These are phyloP conservation scores for Heliconius ethilla DNA, from an alignment of 2,888 invertebrate species.

Conservation along the genomic window DNA sequence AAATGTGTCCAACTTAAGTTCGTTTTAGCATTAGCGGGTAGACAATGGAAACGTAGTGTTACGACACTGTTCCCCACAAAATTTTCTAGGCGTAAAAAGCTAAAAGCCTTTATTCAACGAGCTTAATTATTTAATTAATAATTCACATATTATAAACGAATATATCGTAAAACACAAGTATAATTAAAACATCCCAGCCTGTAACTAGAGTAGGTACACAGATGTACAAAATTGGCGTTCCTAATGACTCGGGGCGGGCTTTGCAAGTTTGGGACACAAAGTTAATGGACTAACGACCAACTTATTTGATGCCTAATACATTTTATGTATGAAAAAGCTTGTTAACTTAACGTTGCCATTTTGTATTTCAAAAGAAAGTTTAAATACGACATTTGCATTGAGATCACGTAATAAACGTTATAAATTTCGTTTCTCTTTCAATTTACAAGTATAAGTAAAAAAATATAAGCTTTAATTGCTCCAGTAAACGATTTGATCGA, in stretches of 20 bases:
- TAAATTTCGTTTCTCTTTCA: background rate
- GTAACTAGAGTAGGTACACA: constrained; percentile 13
- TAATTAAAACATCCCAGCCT: constrained; percentile 2
- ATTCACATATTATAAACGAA: background rate
- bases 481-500: background rate
- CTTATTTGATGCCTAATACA: constrained; percentile 18
- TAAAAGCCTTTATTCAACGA: background rate
- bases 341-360: background rate
- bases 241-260: constrained; percentile 16
- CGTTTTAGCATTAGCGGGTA: no score
- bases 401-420: background rate
- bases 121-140: background rate
- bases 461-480: background rate
- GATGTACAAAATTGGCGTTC: constrained; percentile 28
- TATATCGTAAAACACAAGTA: background rate
- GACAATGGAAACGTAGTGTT: no score
- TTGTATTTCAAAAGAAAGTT: background rate
- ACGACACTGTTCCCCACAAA: no score
- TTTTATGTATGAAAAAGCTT: constrained; percentile 25
- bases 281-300: constrained; percentile 24
- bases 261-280: constrained; percentile 23
- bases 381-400: background rate
- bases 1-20: no score
- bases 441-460: background rate
- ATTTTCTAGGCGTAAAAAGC: no score